These are phyloP conservation scores for Aegithalos caudatus DNA, from an alignment of 2,113 vertebrate species.

Conservation along the genomic window DNA sequence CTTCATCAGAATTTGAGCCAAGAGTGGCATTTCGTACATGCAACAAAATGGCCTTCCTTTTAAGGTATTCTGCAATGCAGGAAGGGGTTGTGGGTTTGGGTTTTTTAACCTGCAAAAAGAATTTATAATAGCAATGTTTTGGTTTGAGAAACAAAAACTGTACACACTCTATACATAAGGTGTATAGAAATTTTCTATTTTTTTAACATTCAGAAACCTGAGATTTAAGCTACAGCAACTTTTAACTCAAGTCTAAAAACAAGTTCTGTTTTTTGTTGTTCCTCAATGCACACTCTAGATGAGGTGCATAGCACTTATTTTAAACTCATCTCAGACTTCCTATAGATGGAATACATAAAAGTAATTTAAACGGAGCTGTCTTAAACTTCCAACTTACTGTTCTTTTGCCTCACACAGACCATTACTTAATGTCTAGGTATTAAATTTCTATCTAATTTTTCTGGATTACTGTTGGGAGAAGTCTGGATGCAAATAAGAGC, in stretches of 20 bases:
- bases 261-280: not conserved
- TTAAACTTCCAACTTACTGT: not conserved
- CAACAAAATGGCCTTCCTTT: not conserved
- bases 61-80: not conserved
- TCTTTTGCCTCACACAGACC: not conserved
- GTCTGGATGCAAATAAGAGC: not conserved
- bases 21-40: not conserved
- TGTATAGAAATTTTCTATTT: not conserved
- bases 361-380: not conserved
- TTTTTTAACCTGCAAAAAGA: not conserved
- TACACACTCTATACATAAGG: not conserved
- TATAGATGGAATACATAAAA: not conserved
- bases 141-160: not conserved
- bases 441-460: not conserved
- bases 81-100: accelerated
- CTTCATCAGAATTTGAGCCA: not conserved
- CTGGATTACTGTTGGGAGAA: not conserved
- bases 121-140: not conserved
- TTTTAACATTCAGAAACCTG: not conserved
- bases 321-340: not conserved
- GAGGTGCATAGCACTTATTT: not conserved
- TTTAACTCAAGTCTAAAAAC: accelerated
- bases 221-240: not conserved
- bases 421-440: not conserved
- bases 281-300: not conserved